phyloP scores from a whole-genome alignment of 2,888 invertebrate species.

The Gandaritis pyraliata region DNA sequence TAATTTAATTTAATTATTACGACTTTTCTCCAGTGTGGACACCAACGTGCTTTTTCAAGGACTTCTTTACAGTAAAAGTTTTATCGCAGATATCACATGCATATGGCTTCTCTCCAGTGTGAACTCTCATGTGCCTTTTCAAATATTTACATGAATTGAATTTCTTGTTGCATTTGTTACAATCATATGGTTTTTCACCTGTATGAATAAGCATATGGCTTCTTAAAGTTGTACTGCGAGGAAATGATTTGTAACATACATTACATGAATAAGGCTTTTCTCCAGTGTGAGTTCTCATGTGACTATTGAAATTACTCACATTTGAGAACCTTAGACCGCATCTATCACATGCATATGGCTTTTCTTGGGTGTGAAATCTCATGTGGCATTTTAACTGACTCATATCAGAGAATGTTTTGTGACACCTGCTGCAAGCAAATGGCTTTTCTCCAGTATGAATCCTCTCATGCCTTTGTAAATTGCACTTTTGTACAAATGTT shows the following conservation, averaged over 20 bases:
- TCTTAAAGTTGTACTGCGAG: slow-evolving; percentile 31
- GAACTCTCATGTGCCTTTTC: slow-evolving; percentile 31
- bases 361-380: slow-evolving; percentile 31
- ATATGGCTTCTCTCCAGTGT: slow-evolving; percentile 28
- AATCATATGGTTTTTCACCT: slow-evolving; percentile 28
- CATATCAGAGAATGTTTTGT: slow-evolving; percentile 31
- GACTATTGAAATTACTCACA: slow-evolving; percentile 28
- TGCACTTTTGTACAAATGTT: slow-evolving; percentile 31
- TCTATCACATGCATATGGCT: slow-evolving; percentile 33
- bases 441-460: slow-evolving; percentile 31
- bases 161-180: slow-evolving; percentile 30
- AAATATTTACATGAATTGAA: slow-evolving; percentile 31
- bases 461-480: slow-evolving; percentile 29
- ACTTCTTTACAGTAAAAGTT: slow-evolving; percentile 32
- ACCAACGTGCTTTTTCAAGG: slow-evolving; percentile 30
- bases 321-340: slow-evolving; percentile 32
- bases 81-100: slow-evolving; percentile 33
- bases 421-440: slow-evolving; percentile 24
- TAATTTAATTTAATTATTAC: no score
- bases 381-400: slow-evolving; percentile 29
- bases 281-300: slow-evolving; percentile 31
- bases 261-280: slow-evolving; percentile 29
- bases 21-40: slow-evolving; percentile 28
- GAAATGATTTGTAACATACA: slow-evolving; percentile 29
- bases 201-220: slow-evolving; percentile 31